Evolutionary conservation across 1,140 invertebrate species (phyloP), one percentile per base, ranked within the genome.

Genomic region (Bombus haemorrhoidalis): DNA sequence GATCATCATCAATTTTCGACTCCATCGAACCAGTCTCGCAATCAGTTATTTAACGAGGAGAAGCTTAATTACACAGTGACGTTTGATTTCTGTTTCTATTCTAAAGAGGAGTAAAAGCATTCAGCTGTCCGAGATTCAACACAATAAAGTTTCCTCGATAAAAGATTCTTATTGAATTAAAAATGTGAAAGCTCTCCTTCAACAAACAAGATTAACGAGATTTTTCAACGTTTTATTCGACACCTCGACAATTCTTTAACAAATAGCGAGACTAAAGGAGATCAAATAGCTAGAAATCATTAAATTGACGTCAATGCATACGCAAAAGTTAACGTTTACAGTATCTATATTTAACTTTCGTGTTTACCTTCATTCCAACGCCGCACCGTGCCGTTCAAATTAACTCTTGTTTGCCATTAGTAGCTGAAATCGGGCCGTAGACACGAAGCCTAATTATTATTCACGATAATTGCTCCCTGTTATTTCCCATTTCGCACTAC

Each of bases 401-500:
- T 77, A 62, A 81, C 83, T 34, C 59, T 64, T 28, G 76, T 37
- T 69, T 43, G 28, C 43, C 66, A 57, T 64, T 57, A 75, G 62
- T 86, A 64, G 76, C 18, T 53, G 73, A 88, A 79, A 88, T 66
- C 75, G 74, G 5, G 66, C n/a, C 74, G 28, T 64, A 69, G 37
- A 79, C 87, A 76, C n/a, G 47, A 34, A 32, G 32, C n/a, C 77
- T 79, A 86, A 88, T 86, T 83, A 86, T 76, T 73, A 34, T 85
- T 34, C 73, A 34, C 59, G 43, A 62, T 85, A 81, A 85, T 81
- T 86, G 77, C 12, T 57, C 34, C 66, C 28, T 64, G 66, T 75
- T 77, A 69, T 64, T n/a, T 71, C 59, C 4, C 59, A 34, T 69
- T 62, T 69, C 66, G 9, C 8, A 5, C 28, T n/a, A n/a, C 32